Evolutionary conservation across 2,888 invertebrate species (phyloP), one percentile per base, ranked within the genome.

Genomic region (Agrochola macilenta): DNA sequence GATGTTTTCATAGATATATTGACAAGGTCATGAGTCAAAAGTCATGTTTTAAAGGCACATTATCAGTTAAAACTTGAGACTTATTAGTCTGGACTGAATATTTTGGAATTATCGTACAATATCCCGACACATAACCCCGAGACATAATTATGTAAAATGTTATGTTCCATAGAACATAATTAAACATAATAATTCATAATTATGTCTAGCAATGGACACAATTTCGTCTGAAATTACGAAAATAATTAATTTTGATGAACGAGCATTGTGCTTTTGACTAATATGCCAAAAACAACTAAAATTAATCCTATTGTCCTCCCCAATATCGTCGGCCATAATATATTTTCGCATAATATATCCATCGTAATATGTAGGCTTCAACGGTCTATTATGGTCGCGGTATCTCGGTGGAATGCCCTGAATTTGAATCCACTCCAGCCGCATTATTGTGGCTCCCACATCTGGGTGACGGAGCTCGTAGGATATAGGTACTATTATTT

Each of bases 341-440:
- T 30, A 39, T 43, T 30, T 17, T 35, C 23, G 20, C 20, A 5
- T 43, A 57, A 20, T 12, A 57, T 30, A 69, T 20, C 14, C 17
- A 30, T 52, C 12, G 14, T 30, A 11, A 7, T 60, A 65, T 30
- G 17, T 23, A 54, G 12, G 43, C 14, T 54, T 39, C 49, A 26
- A 26, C 26, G 20, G 49, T 68, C 35, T 66, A 70, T 63, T 52
- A 61, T 57, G 30, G 43, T 26, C 61, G 65, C 43, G 81, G 84
- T 30, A 79, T 79, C 11, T 60, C 49, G 11, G 35, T 61, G 73
- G 84, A 65, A 81, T 81, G 60, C 61, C 49, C 4, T 58, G 79
- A 84, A 81, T 81, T 79, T 65, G 79, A 79, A 81, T 49, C 69
- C 20, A 57, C 61, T 70, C 9, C 9, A 14, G 14, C 20, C 35